A percentile compares a stretch with the other conserved stretches of the same genome.
phyloP scores from a whole-genome alignment of 1,140 invertebrate species.

The Saccostrea glomerata region DNA sequence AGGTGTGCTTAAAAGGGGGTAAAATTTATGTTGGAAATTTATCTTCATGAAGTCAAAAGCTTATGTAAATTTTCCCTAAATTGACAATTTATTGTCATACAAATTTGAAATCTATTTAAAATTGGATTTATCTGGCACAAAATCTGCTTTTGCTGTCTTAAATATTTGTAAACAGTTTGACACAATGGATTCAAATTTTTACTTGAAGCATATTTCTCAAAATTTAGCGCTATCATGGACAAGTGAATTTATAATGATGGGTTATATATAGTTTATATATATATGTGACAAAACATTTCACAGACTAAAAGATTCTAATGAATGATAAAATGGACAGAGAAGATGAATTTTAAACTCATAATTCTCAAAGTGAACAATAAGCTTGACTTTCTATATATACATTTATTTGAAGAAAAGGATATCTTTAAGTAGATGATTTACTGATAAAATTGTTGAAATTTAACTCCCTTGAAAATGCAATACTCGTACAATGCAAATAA shows the following conservation, averaged over 20 bases:
- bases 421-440: slow-evolving; percentile 4
- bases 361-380: not conserved
- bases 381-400: not conserved
- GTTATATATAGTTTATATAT: too few species aligned
- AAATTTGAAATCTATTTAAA: slow-evolving; percentile 29
- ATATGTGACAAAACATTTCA: too few species aligned
- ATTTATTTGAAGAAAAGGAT: slow-evolving; percentile 3
- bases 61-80: slow-evolving; percentile 19
- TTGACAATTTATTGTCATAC: slow-evolving; percentile 25
- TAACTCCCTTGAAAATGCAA: slow-evolving; percentile 33
- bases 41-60: not conserved
- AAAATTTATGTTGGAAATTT: not conserved
- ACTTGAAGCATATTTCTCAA: too few species aligned
- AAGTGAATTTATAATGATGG: too few species aligned
- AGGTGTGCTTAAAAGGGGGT: not conserved
- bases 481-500: not conserved
- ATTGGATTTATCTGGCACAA: not conserved
- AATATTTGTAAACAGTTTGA: not conserved
- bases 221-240: too few species aligned
- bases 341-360: too few species aligned
- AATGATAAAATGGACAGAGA: too few species aligned
- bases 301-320: too few species aligned
- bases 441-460: slow-evolving; percentile 33
- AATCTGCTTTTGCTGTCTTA: not conserved
- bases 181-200: too few species aligned